Evolutionary conservation across 2,113 vertebrate genomes (phyloP).

Genomic region (Megalops atlanticus): DNA sequence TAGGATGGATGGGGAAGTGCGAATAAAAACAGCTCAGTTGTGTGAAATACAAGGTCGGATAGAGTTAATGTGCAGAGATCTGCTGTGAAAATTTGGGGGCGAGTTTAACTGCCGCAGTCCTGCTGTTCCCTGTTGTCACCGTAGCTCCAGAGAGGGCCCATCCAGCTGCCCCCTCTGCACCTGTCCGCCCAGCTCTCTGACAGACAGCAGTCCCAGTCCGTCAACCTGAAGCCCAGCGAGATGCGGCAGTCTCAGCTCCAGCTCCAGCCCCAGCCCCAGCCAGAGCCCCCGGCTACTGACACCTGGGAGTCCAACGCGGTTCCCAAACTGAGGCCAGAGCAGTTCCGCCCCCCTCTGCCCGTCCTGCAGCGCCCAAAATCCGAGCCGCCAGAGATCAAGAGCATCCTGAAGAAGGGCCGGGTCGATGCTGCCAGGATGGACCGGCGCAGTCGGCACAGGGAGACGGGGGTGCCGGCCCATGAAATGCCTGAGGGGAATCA

Average conservation of each 20-base stretch:
- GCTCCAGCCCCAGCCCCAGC: too few relatives aligned
- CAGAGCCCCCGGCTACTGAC: too few relatives aligned
- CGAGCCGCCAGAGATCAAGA: slow-evolving; percentile 59
- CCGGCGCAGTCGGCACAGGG: slow-evolving; percentile 40
- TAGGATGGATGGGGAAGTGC: too few relatives aligned
- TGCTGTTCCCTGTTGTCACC: neutral
- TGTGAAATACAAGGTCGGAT: too few relatives aligned
- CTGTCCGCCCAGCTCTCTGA: neutral
- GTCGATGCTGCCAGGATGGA: slow-evolving; percentile 68
- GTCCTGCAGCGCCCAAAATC: slow-evolving; percentile 66
- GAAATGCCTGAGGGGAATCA: neutral
- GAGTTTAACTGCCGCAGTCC: neutral
- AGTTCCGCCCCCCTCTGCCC: slow-evolving; percentile 27
- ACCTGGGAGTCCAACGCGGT: too few relatives aligned
- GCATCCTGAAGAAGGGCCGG: slow-evolving; percentile 74
- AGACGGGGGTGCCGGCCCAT: slow-evolving; percentile 32
- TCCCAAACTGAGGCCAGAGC: slow-evolving; percentile 14
- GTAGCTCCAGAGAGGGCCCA: slow-evolving; percentile 13
- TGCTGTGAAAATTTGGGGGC: too few relatives aligned
- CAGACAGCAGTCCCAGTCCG: neutral
- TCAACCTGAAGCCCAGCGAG: slow-evolving; percentile 16
- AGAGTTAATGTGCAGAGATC: too few relatives aligned
- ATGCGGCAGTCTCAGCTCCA: neutral
- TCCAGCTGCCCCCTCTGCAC: neutral
- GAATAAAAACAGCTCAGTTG: too few relatives aligned